Evolutionary conservation across 2,888 invertebrate species (phyloP), one percentile per base, ranked within the genome.

Genomic region (Trachelus troglodyta): DNA sequence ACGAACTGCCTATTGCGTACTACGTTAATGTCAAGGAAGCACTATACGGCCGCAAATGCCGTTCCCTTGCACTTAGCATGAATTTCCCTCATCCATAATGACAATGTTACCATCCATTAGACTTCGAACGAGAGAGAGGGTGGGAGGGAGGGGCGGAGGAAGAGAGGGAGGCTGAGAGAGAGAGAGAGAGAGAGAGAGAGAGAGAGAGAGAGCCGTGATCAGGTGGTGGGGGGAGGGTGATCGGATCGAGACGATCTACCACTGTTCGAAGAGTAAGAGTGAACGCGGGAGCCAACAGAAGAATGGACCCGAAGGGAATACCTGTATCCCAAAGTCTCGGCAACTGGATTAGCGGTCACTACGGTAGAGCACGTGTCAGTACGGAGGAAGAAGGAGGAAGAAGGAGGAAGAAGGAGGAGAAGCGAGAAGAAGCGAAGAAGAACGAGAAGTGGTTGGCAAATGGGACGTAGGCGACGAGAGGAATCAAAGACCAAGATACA

Each of bases 121-220:
- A 40, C 40, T 40, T 40, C 1, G 37, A 37, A 15, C 15, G 79
- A 77, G 73, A 77, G 78, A 35, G 35, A 35, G 35, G n/a, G n/a
- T n/a, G n/a, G n/a, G n/a, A n/a, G n/a, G n/a, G n/a, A n/a, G n/a
- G n/a, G n/a, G n/a, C n/a, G n/a, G n/a, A n/a, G n/a, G n/a, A n/a
- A 3, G 34, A 34, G 34, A 9, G n/a, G n/a, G n/a, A n/a, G n/a
- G n/a, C n/a, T n/a, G 34, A 1, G 34, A 34, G 34, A 34, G 35
- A 35, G 35, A 35, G 35, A 35, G 35, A 35, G 35, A 35, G 35
- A 35, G 35, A 3, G 34, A 34, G 34, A 9, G 34, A 1, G 34
- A 34, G 34, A 34, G 35, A 35, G 35, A 35, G 35, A 35, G 35
- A 35, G 35, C 34, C 9, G 34, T 34, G 34, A 11, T 1, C 34